Percentiles rank a stretch among this genome's conserved stretches.
Conservation (phyloP, 2,797 vertebrate species). For the Eutrigla gurnardus region DNA sequence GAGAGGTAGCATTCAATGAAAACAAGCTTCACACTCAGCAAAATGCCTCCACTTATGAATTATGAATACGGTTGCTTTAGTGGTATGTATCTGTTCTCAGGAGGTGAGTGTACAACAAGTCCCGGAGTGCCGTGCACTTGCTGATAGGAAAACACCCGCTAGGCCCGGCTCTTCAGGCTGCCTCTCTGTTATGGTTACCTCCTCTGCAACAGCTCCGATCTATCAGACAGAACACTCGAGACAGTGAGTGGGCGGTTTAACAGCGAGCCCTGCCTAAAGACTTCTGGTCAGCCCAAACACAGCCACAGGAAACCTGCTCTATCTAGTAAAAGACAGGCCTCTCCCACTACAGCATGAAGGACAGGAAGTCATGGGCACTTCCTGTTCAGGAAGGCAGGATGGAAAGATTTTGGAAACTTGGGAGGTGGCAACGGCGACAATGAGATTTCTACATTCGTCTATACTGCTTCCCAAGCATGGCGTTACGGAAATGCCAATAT, state of each 20-base stretch:
- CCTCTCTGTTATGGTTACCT: conserved; percentile 80
- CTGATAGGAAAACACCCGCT: conserved; percentile 66
- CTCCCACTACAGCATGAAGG: conserved; percentile 62
- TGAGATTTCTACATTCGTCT: not conserved
- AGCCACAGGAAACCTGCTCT: conserved; percentile 68
- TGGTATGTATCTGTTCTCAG: conserved; percentile 24
- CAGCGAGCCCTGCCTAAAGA: conserved; percentile 41
- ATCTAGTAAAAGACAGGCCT: conserved; percentile 63
- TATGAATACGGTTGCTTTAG: conserved; percentile 22
- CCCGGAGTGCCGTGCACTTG: conserved; percentile 60
- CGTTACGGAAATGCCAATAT: conserved; percentile 11
- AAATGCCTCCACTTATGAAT: conserved; percentile 43
- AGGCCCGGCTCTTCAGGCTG: conserved; percentile 45
- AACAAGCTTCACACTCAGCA: conserved; percentile 53
- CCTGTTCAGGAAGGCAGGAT: conserved; percentile 61
- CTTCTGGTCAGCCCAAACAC: conserved; percentile 51
- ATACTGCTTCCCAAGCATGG: not conserved
- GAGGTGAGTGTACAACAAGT: conserved; percentile 36
- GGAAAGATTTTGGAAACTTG: conserved; percentile 39
- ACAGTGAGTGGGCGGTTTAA: conserved; percentile 57
- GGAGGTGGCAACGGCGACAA: conserved; percentile 14
- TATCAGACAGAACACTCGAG: conserved; percentile 61
- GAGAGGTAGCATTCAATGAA: conserved; percentile 42
- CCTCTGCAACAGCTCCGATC: conserved; percentile 72
- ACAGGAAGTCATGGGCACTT: conserved; percentile 75